Evolutionary conservation across 2,888 invertebrate species (phyloP), one percentile per base, ranked within the genome.

Genomic region (Volucella zonaria): DNA sequence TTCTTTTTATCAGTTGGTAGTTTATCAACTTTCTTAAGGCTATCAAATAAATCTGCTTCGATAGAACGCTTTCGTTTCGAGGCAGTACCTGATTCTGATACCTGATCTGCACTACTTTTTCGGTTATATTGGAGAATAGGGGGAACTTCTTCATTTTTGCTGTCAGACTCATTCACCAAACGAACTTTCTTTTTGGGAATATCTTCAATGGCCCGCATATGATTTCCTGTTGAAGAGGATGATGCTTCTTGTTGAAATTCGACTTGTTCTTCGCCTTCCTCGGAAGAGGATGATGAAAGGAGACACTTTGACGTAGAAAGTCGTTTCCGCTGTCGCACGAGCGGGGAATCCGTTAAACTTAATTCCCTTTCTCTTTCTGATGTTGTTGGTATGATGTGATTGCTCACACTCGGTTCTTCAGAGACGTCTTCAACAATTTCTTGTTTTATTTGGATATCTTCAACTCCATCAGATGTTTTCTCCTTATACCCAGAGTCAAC

Each of bases 101-200:
- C n/a, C n/a, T n/a, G n/a, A 9, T 74, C 51, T 71, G 64, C 31
- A 31, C 31, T 1, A 54, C 38, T 52, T 40, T 49, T 11, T 18
- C 10, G 38, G 1, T 38, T 31, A 9, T 8, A 12, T 23, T 10
- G 14, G 2, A 9, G 1, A 15, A 1, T 1, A 23, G 43, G 14
- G 1, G 8, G 8, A 9, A 52, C 15, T 15, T 59, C 54, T 1
- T 51, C 52, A 1, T 70, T 51, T 47, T 40, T 47, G 18, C n/a
- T 31, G 3, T 74, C 61, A 31, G 70, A 59, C 31, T 1, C 40
- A 11, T 56, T 75, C 8, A 2, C 11, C 1, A 74, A 15, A 18
- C 81, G 64, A 6, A 14, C 47, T 43, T 76, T 82, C 52, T 82
- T 82, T 8, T 45, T 42, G 8, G 76, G 70, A 12, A 45, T 14